Conservation (phyloP, 2,888 invertebrate species). For the Oegoconia quadripuncta region DNA sequence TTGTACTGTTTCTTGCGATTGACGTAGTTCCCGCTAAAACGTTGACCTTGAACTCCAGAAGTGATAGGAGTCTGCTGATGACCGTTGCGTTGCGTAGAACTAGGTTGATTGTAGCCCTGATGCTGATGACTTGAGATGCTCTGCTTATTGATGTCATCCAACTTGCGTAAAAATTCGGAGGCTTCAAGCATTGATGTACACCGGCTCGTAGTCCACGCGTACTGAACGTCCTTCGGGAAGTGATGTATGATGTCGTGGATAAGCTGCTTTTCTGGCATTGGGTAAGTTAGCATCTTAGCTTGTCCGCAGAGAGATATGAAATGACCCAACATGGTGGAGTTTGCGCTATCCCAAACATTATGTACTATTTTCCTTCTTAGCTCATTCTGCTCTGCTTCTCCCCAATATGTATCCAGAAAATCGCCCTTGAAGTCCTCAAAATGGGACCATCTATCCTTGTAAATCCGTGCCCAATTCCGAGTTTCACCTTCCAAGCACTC, state of each 20-base stretch:
- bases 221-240: conserved; percentile 1
- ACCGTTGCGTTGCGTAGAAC: neutral
- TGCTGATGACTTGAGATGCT: too few relatives aligned
- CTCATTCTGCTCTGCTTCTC: neutral
- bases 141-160: conserved; percentile 2
- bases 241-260: neutral
- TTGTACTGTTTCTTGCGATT: too few relatives aligned
- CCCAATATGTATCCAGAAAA: neutral
- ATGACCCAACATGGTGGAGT: neutral
- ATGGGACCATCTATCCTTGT: neutral
- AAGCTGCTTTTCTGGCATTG: conserved; percentile 1
- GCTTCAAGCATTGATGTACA: neutral
- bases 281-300: neutral
- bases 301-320: neutral
- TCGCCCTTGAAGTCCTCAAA: neutral
- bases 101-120: too few relatives aligned
- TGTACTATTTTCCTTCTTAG: neutral
- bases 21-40: too few relatives aligned
- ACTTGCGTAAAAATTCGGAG: conserved; percentile 1
- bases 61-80: neutral
- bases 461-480: neutral
- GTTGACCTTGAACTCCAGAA: too few relatives aligned
- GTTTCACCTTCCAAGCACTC: neutral
- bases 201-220: neutral
- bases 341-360: neutral